A percentile compares a stretch with the other conserved stretches of the same genome.
phyloP scores from a whole-genome alignment of 2,113 vertebrate genomes.

The Tachysurus fulvidraco region DNA sequence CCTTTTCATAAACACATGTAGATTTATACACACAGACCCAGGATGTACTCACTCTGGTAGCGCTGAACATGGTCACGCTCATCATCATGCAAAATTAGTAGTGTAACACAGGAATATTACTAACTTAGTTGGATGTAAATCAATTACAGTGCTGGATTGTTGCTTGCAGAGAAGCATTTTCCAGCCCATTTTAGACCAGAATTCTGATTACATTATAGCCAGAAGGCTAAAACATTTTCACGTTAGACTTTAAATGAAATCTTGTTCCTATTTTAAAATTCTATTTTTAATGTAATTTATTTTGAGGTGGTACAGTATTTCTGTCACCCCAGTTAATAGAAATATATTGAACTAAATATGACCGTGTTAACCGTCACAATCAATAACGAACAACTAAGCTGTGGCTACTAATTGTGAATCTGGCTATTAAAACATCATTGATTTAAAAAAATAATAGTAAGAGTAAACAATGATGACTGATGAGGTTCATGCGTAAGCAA shows the following conservation, averaged over 20 bases:
- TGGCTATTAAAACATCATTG: neutral
- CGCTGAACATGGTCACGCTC: neutral
- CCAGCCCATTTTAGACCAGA: neutral
- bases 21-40: slow-evolving; percentile 30
- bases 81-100: neutral
- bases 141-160: too few relatives aligned
- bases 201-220: neutral
- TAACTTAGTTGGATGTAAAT: neutral
- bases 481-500: neutral
- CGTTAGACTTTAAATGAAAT: neutral
- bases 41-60: neutral
- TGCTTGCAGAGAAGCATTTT: neutral
- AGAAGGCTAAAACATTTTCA: neutral
- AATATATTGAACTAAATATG: neutral
- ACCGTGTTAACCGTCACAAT: neutral
- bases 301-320: neutral
- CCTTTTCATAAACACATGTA: too few relatives aligned
- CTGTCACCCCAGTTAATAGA: neutral
- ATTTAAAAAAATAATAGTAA: neutral
- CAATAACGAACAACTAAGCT: neutral
- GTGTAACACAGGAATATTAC: neutral
- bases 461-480: neutral
- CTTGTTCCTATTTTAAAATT: neutral
- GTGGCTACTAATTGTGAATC: neutral
- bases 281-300: too few relatives aligned